A percentile compares a stretch with the other conserved stretches of the same genome.
Evolutionary conservation across 2,888 invertebrate genomes (phyloP).

Genomic region (Andrena flavipes): DNA sequence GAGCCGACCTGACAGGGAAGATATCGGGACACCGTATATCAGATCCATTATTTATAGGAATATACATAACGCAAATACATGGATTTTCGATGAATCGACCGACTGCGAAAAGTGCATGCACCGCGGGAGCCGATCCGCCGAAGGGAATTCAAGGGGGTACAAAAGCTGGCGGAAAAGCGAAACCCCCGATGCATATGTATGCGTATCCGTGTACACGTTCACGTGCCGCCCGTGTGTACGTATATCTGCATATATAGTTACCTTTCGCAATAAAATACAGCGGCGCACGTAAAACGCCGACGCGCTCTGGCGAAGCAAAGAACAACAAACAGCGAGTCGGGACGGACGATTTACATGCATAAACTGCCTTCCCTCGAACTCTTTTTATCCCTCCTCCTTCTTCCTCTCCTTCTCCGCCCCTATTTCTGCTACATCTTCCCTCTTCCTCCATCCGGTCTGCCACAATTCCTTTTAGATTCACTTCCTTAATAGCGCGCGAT

Average conservation of each 20-base stretch:
- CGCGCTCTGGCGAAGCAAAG: slow-evolving; percentile 71
- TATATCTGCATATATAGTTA: slow-evolving; percentile 55
- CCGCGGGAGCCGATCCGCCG: slow-evolving; percentile 60
- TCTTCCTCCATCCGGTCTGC: slow-evolving; percentile 26
- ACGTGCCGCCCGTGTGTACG: neutral
- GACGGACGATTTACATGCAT: slow-evolving; percentile 78
- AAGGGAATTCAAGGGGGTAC: slow-evolving; percentile 61
- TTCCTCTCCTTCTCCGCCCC: slow-evolving; percentile 14
- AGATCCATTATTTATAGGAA: slow-evolving; percentile 65
- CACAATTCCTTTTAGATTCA: slow-evolving; percentile 51
- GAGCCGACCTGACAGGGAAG: neutral
- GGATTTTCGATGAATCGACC: slow-evolving; percentile 68
- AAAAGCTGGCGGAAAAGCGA: slow-evolving; percentile 65
- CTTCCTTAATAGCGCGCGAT: slow-evolving; percentile 48
- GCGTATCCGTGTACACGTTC: slow-evolving; percentile 18
- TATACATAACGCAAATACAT: slow-evolving; percentile 61
- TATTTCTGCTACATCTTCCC: neutral
- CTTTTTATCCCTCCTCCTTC: slow-evolving; percentile 44
- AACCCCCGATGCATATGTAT: slow-evolving; percentile 43
- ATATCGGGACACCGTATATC: slow-evolving; percentile 49
- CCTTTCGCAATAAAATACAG: slow-evolving; percentile 70
- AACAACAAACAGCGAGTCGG: slow-evolving; percentile 78
- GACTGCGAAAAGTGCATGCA: slow-evolving; percentile 66
- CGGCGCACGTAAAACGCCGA: slow-evolving; percentile 71
- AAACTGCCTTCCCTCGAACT: slow-evolving; percentile 69